Percentiles rank a stretch among this genome's conserved stretches.
Conservation (phyloP, 2,888 invertebrate genomes). For the Creontiades dilutus region DNA sequence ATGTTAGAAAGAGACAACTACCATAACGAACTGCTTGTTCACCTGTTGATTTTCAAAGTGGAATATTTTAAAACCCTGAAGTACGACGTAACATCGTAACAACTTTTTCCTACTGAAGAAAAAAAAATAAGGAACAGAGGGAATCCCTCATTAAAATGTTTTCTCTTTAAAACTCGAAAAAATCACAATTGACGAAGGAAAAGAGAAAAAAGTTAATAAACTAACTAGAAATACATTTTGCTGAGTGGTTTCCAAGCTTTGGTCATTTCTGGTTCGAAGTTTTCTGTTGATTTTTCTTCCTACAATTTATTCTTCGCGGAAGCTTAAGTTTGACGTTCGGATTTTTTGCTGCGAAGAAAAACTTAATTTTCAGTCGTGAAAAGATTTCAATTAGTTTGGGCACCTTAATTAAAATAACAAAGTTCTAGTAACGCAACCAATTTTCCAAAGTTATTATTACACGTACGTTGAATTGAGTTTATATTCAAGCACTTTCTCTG, state of each 20-base stretch:
- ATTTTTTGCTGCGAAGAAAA: no score
- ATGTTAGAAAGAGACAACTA: neutral
- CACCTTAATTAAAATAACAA: no score
- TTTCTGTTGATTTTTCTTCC: neutral
- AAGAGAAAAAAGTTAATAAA: neutral
- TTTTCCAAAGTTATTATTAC: no score
- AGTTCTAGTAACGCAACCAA: no score
- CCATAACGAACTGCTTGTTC: neutral
- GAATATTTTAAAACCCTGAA: neutral
- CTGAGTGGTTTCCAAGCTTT: constrained; percentile 3
- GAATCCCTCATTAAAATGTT: constrained; percentile 34
- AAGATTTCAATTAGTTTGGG: no score
- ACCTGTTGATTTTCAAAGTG: neutral
- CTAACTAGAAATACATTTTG: neutral
- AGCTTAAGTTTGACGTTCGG: no score
- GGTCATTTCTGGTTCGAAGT: neutral
- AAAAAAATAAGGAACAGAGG: neutral
- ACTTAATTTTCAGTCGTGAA: no score
- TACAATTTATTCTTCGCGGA: neutral
- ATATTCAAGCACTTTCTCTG: no score
- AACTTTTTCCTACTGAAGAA: neutral
- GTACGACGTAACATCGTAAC: neutral
- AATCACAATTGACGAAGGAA: neutral
- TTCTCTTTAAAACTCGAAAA: neutral
- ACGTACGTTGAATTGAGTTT: no score